Evolutionary conservation across 2,888 invertebrate species (phyloP).

Genomic region (Aphodius granarius): DNA sequence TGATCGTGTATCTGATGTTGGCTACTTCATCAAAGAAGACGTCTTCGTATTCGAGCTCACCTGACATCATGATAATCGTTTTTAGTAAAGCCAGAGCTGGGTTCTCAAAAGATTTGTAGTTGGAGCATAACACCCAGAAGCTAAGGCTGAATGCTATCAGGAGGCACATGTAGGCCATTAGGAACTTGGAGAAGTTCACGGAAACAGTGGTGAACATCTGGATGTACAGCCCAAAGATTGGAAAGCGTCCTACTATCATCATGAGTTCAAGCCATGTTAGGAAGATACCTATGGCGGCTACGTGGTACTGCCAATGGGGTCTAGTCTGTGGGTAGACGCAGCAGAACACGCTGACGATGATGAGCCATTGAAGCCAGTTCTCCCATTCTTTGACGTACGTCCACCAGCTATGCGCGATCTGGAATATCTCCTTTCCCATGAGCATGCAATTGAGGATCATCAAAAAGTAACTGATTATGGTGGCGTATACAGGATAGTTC

Average conservation of each 20-base stretch:
- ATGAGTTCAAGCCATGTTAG: constrained; percentile 82
- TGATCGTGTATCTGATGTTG: constrained; percentile 67
- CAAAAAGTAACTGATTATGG: constrained; percentile 60
- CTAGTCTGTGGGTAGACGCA: constrained; percentile 59
- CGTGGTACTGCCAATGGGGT: constrained; percentile 74
- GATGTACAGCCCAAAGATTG: constrained; percentile 82
- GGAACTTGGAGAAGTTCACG: constrained; percentile 79
- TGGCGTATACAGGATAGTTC: background rate
- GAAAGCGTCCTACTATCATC: constrained; percentile 85
- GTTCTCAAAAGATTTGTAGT: constrained; percentile 70
- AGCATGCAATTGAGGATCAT: constrained; percentile 66
- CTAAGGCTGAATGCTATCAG: constrained; percentile 79
- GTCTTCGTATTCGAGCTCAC: constrained; percentile 83
- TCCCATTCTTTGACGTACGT: constrained; percentile 81
- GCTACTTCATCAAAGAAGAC: constrained; percentile 65
- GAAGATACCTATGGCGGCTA: constrained; percentile 78
- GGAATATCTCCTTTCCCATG: constrained; percentile 75
- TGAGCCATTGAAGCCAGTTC: constrained; percentile 81
- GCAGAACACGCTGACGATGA: constrained; percentile 70
- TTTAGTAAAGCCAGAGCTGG: constrained; percentile 69
- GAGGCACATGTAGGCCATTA: constrained; percentile 78
- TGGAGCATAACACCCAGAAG: constrained; percentile 80
- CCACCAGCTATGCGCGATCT: constrained; percentile 72
- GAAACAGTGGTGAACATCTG: constrained; percentile 88
- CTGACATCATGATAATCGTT: constrained; percentile 87